A percentile compares a stretch with the other conserved stretches of the same genome.
Evolutionary conservation across 2,113 vertebrate species (phyloP).

Genomic region (Rhinogobius similis): DNA sequence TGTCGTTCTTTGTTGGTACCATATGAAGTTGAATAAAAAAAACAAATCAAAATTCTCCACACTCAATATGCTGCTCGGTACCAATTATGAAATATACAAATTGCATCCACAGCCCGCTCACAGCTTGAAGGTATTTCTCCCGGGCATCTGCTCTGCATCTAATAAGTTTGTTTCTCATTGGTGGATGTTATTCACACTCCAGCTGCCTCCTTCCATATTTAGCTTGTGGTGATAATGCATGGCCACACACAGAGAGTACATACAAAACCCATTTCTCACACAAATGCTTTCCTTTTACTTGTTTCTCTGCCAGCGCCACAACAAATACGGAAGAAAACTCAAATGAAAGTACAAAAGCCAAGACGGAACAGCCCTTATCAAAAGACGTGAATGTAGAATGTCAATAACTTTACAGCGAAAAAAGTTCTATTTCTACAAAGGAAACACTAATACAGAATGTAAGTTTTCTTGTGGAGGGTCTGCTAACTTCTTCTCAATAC

Average conservation of each 20-base stretch:
- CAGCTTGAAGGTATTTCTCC: constrained; percentile 29
- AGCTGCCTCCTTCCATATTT: constrained; percentile 30
- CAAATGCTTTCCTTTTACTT: constrained; percentile 15
- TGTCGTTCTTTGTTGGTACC: neutral
- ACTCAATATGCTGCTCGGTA: constrained; percentile 26
- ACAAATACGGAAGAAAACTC: neutral
- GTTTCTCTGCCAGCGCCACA: constrained; percentile 13
- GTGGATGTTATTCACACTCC: constrained; percentile 40
- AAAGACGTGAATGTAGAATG: neutral
- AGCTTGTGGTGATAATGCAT: constrained; percentile 15
- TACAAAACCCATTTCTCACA: constrained; percentile 36
- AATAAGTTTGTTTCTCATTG: constrained; percentile 31
- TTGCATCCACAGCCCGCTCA: constrained; percentile 1
- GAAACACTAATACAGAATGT: too few species aligned
- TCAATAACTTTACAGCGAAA: neutral
- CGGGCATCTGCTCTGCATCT: constrained; percentile 17
- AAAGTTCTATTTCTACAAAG: too few species aligned
- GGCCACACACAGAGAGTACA: constrained; percentile 16
- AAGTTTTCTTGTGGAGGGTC: too few species aligned
- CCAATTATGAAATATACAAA: constrained; percentile 37
- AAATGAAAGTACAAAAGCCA: neutral
- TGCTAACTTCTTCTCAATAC: too few species aligned
- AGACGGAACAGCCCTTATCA: neutral
- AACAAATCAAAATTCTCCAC: constrained; percentile 7
- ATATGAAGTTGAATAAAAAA: neutral